phyloP scores from a whole-genome alignment of 2,113 vertebrate species.

The Hystrix brachyura region DNA sequence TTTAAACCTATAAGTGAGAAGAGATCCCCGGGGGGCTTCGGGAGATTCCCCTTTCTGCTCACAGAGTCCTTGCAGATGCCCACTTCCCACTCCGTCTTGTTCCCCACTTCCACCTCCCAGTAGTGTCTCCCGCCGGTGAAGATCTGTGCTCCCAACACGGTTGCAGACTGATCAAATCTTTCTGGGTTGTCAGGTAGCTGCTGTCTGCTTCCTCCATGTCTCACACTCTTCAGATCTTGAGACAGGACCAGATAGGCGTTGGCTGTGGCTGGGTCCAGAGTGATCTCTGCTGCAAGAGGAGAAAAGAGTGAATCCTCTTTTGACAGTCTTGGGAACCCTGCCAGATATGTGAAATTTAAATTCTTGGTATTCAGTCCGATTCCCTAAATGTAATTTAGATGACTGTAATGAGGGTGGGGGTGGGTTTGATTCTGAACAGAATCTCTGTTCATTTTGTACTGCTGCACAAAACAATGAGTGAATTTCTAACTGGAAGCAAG shows the following conservation, averaged over 20 bases:
- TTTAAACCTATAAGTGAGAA: conserved; percentile 78
- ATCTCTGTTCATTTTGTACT: background rate
- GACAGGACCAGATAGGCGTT: conserved; percentile 76
- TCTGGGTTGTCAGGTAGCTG: conserved; percentile 65
- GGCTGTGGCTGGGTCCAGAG: conserved; percentile 79
- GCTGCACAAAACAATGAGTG: background rate
- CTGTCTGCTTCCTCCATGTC: fast-evolving
- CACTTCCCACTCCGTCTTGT: conserved; percentile 77
- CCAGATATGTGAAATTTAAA: background rate
- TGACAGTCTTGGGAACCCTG: background rate
- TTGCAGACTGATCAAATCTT: conserved; percentile 75
- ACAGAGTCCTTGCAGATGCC: conserved; percentile 86
- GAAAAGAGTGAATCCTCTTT: background rate
- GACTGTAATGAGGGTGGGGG: background rate
- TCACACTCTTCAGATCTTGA: conserved; percentile 53
- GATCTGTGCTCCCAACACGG: conserved; percentile 74
- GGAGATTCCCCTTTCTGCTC: conserved; percentile 77
- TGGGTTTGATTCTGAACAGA: background rate
- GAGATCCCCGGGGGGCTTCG: conserved; percentile 72
- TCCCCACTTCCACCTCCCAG: conserved; percentile 85
- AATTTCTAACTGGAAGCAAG: background rate
- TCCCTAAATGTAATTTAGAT: background rate
- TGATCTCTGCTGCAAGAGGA: conserved; percentile 78
- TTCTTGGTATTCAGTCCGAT: background rate
- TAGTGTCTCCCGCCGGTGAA: conserved; percentile 83